Base-by-base conservation (phyloP, 2,113 vertebrate species). In the Semicossyphus pulcher region DNA sequence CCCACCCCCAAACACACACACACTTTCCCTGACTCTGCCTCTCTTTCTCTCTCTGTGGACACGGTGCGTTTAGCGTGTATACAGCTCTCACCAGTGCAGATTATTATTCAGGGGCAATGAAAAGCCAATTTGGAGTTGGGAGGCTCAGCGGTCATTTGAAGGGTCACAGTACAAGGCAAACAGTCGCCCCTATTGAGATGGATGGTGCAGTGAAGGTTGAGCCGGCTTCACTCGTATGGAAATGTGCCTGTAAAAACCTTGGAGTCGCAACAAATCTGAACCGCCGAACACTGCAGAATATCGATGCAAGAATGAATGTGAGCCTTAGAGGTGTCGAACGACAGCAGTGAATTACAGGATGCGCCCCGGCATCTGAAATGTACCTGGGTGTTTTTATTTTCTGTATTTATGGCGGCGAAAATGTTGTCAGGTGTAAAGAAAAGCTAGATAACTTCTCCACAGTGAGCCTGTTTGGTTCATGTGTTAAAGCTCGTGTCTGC, bases 51-150 rank as follows among this genome's bases (percentile, higher is more conserved):
- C 70, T 63, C 51, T 53, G 54, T 76, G 53, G 85, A 89, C 86
- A 92, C 49, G 80, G 25, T 60, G 37, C 74, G 87, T 89, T 91
- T 85, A 70, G 78, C 58, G 78, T 86, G 83, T 90, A 87, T 89
- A 87, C 95, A 88, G 93, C 96, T 86, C 94, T 95, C 67, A 95
- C 94, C 78, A 94, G 94, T 88, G 72, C 71, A 66, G 75, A 91
- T 92, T 92, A 91, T 91, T 88, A 92, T 92, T 92, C 90, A 88
- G 86, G 71, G 76, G 86, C 83, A 88, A 92, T 92, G 90, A 90
- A 92, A 91, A 90, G 87, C 75, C 85, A 91, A 91, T 92, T 91
- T 91, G 75, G 82, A 78, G 66, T 88, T 71, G 79, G 56, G 78
- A 73, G 84, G 84, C 85, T 84, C 76, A 49, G 85, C 76, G 76